Base-by-base conservation (phyloP, 2,113 vertebrate genomes). In the Panthera leo region DNA sequence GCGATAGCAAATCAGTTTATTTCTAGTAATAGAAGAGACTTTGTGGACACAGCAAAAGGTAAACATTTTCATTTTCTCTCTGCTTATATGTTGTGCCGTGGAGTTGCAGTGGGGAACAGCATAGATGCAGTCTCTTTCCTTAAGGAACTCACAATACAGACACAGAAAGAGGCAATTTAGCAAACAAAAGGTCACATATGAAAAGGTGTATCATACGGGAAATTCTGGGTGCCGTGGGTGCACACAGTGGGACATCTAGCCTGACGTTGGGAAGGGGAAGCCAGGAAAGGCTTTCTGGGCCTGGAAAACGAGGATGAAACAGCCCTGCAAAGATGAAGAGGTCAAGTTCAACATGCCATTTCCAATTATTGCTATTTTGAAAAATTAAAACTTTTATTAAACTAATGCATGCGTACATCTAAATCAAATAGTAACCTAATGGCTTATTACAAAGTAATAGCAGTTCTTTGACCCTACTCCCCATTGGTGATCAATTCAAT, bases 1-100 rank as follows among this genome's bases (percentile, higher is more conserved):
- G 98, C 98, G 31, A 23, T 99, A 82, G 95, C 98, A 86, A 97
- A 98, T 18, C 99, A 99, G 97, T 99, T 99, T 95, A 45, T 93
- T 96, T 99, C 99, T 68, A 98, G 97, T 29, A 99, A 99, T 94
- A 98, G 87, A 78, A 98, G 97, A 86, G 99, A 99, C 96, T 99
- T 99, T 98, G 97, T 99, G 96, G 98, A 99, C 42, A 79, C 91
- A 92, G 96, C 97, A 42, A 98, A 98, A 99, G 99, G 99, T 99
- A 97, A 95, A 84, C 6, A 0, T 29, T 19, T 25, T 63, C 11
- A 5, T 19, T 94, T 71, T 29, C 91, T 25, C 9, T 16, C 51
- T 58, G 67, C 5, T 45, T 15, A 4, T 10, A 12, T 5, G 36
- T 19, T 36, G 34, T 42, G 55, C 31, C 1, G 9, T 21, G 16